These are phyloP conservation scores for Poecilia wingei DNA, from an alignment of 2,797 vertebrate species.

Conservation along the genomic window DNA sequence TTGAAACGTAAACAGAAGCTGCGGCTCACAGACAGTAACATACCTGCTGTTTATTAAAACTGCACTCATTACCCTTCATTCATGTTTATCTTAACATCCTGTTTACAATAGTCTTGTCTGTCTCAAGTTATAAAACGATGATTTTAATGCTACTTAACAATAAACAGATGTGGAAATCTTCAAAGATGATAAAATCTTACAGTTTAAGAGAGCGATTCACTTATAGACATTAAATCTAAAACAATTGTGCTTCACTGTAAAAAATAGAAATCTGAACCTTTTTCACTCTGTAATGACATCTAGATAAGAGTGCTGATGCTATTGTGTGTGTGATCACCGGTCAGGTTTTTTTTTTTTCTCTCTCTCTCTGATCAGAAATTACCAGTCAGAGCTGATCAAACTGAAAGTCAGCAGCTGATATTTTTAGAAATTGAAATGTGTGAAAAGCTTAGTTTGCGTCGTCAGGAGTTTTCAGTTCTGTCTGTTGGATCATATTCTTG, in stretches of 20 bases:
- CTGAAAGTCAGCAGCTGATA: background rate
- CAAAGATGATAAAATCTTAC: background rate
- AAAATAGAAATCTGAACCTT: background rate
- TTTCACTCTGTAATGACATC: background rate
- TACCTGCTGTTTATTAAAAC: background rate
- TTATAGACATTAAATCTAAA: background rate
- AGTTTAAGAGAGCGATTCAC: background rate
- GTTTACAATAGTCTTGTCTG: too few relatives aligned
- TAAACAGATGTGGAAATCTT: background rate
- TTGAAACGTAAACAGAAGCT: background rate
- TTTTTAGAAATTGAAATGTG: background rate
- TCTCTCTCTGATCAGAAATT: background rate
- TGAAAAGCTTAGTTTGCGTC: background rate
- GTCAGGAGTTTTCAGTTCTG: background rate
- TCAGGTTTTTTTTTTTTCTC: background rate
- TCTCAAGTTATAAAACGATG: background rate
- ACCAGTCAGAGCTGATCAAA: background rate
- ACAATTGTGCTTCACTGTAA: background rate
- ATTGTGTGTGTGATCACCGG: background rate
- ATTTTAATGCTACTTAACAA: background rate
- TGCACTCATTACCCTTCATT: background rate
- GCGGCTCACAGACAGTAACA: background rate
- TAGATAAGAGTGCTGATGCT: background rate
- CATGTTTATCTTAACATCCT: background rate
- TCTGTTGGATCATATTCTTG: background rate